Evolutionary conservation across 2,888 invertebrate genomes (phyloP), one percentile per base, ranked within the genome.

Genomic region (Macroteleia sp.): DNA sequence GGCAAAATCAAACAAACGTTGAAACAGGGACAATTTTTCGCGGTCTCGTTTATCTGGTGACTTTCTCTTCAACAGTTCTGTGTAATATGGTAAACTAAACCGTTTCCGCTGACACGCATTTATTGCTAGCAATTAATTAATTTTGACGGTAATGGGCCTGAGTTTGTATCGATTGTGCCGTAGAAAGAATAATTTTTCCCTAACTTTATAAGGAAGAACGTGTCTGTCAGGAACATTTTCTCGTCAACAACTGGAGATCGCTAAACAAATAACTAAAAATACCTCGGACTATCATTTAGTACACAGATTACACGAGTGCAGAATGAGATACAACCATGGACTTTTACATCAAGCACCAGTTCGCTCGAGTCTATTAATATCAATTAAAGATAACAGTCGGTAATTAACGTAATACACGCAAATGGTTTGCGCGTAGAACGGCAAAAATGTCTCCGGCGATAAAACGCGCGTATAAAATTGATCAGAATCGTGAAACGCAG

Each of bases 331-430:
- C 30, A 34, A 32, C n/a, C 16, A 25, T 10, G 41, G 1, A 73
- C 48, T 66, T 74, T 74, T 74, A n/a, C 20, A 6, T 12, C 41
- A 17, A 14, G 12, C 54, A 14, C 46, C 34, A 39, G 46, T 32
- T 25, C 41, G 59, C 19, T 25, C 44, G 74, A 59, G 76, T 76
- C 69, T 76, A 76, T 76, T 76, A 76, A 69, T 76, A 76, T 76
- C 70, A 76, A 76, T 76, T 70, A 77, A 57, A 64, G 76, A 77
- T 77, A 77, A 66, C 70, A 59, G 64, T 70, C 17, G 57, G 76
- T 76, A 76, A 76, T 76, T 76, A 70, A 76, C 62, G 56, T 28
- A 8, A 41, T 64, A 76, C 76, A 76, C 70, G 71, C 70, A 50
- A 77, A 44, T 56, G 59, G 59, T 66, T 74, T 66, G 64, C 56